Conservation (phyloP, 2,888 invertebrate species). For the Epinotia demarniana region DNA sequence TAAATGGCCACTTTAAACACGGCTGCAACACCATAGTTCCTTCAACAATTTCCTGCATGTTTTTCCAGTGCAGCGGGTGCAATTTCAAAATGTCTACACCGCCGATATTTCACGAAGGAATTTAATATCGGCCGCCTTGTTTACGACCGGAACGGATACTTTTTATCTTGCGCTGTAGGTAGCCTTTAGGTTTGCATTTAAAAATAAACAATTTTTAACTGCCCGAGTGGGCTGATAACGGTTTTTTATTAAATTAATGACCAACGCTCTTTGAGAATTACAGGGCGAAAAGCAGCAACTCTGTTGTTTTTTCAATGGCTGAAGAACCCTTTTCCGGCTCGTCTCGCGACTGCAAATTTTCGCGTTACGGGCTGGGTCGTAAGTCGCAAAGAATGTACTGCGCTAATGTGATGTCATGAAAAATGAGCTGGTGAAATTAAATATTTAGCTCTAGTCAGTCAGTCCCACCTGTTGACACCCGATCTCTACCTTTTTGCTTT, state of each 20-base stretch:
- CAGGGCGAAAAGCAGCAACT: neutral
- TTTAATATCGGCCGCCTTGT: slow-evolving; percentile 57
- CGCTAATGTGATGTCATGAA: too few species aligned
- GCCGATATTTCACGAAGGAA: slow-evolving; percentile 57
- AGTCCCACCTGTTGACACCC: too few species aligned
- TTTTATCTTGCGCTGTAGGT: slow-evolving; percentile 34
- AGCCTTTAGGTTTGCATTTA: slow-evolving; percentile 26
- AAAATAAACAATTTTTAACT: slow-evolving; percentile 23
- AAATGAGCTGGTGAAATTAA: too few species aligned
- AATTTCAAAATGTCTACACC: slow-evolving; percentile 53
- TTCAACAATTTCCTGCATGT: slow-evolving; percentile 22
- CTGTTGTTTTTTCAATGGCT: neutral
- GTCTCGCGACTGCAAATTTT: too few species aligned
- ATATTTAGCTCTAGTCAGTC: too few species aligned
- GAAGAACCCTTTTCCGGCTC: neutral
- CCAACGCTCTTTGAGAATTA: neutral
- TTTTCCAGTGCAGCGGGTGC: slow-evolving; percentile 42
- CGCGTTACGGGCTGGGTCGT: too few species aligned
- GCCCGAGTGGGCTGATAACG: slow-evolving; percentile 12
- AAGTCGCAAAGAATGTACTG: too few species aligned
- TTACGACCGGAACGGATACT: slow-evolving; percentile 45
- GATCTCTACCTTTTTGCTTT: too few species aligned
- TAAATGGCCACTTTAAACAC: neutral
- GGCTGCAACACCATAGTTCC: slow-evolving; percentile 3
- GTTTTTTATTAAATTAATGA: slow-evolving; percentile 17